These are phyloP conservation scores for Sceloporus undulatus DNA, from an alignment of 2,113 vertebrate genomes.

Conservation along the genomic window DNA sequence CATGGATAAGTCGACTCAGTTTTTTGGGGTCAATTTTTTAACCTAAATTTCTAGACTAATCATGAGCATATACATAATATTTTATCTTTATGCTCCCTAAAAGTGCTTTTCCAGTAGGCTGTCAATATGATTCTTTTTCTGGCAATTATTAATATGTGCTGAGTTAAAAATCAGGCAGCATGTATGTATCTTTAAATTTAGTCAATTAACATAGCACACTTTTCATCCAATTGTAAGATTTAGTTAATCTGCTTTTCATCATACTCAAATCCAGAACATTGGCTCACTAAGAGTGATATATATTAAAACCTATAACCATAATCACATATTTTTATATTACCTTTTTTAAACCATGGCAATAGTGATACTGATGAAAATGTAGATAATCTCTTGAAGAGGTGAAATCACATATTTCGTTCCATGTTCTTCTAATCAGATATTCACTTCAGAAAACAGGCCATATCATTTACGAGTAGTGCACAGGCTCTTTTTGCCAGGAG, in stretches of 20 bases:
- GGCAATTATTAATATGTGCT: slow-evolving; percentile 39
- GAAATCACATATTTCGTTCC: background rate
- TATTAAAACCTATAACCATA: slow-evolving; percentile 62
- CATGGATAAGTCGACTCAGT: too few relatives aligned
- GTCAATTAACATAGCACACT: slow-evolving; percentile 70
- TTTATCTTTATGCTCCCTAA: background rate
- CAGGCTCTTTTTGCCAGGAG: slow-evolving; percentile 3
- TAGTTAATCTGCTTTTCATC: slow-evolving; percentile 64
- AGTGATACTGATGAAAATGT: slow-evolving; percentile 23
- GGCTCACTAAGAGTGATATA: slow-evolving; percentile 61
- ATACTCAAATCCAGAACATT: slow-evolving; percentile 66
- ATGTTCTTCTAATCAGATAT: rapidly evolving
- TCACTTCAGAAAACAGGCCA: slow-evolving; percentile 1
- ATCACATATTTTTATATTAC: background rate
- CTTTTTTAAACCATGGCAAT: slow-evolving; percentile 24
- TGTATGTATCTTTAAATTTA: slow-evolving; percentile 44
- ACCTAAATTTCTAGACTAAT: too few relatives aligned
- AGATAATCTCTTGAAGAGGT: background rate
- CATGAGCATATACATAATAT: background rate
- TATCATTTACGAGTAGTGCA: background rate
- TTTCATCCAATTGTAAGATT: slow-evolving; percentile 63
- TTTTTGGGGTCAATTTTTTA: too few relatives aligned
- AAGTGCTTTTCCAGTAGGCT: slow-evolving; percentile 37
- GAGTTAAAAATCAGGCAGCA: slow-evolving; percentile 34
- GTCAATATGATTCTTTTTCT: background rate